A percentile compares a stretch with the other conserved stretches of the same genome.
These are phyloP conservation scores for Myotis yumanensis DNA, from an alignment of 2,113 vertebrate species.

Conservation along the genomic window DNA sequence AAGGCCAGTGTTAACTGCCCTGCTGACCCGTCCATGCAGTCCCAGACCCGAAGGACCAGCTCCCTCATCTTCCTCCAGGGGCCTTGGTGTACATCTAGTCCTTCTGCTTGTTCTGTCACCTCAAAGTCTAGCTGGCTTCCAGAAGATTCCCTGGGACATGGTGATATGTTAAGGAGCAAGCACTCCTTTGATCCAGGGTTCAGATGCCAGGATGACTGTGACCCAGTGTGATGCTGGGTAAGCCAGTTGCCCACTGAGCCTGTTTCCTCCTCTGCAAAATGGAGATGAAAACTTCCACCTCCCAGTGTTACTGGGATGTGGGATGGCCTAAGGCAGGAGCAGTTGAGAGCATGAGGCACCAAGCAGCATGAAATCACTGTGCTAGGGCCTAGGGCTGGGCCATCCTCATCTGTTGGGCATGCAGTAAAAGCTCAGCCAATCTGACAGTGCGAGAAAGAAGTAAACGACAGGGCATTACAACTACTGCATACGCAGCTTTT, in stretches of 20 bases:
- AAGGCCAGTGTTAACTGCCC: slow-evolving; percentile 12
- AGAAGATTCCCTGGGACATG: neutral
- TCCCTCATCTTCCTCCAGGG: neutral
- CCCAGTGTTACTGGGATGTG: neutral
- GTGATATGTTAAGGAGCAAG: neutral
- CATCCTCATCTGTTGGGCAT: neutral
- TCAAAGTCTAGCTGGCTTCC: slow-evolving; percentile 36
- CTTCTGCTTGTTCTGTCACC: neutral
- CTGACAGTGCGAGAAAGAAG: neutral
- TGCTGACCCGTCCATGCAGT: neutral
- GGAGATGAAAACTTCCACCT: neutral
- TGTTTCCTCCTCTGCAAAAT: slow-evolving; percentile 43
- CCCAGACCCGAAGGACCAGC: neutral
- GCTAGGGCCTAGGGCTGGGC: neutral
- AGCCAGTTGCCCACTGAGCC: neutral
- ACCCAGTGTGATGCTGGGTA: neutral
- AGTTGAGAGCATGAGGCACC: neutral
- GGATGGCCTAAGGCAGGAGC: neutral
- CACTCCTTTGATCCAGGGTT: neutral
- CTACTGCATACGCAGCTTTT: neutral
- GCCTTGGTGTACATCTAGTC: neutral
- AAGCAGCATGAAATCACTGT: no score
- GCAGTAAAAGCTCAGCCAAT: neutral
- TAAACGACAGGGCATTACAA: neutral
- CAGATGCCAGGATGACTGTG: neutral